phyloP scores from a whole-genome alignment of 2,113 vertebrate species.

The Oreochromis spilurus region DNA sequence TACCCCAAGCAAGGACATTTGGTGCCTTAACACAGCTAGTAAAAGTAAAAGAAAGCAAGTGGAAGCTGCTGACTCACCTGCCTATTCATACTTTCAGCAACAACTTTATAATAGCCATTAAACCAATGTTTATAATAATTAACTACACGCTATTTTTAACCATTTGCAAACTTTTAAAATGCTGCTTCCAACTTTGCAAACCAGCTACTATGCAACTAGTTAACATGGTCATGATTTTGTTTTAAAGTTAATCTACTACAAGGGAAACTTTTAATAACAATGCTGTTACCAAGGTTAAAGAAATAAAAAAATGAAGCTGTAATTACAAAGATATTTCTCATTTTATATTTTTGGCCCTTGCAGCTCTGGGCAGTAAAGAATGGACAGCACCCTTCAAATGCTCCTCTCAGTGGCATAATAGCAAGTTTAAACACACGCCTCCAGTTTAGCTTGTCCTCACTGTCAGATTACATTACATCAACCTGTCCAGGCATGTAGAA shows the following conservation, averaged over 20 bases:
- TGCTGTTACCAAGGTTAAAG: neutral
- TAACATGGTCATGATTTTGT: neutral
- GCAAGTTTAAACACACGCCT: slow-evolving; percentile 33
- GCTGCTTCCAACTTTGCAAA: neutral
- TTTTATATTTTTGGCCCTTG: neutral
- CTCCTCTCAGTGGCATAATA: slow-evolving; percentile 18
- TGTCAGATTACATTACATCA: slow-evolving; percentile 51
- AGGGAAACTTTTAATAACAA: neutral
- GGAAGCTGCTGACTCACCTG: neutral
- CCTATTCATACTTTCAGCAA: neutral
- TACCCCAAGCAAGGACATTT: accelerated
- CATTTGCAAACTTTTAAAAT: neutral
- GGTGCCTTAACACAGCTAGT: neutral
- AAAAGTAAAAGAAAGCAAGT: neutral
- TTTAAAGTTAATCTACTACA: accelerated
- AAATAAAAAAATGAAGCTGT: neutral
- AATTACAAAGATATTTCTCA: neutral
- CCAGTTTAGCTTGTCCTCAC: slow-evolving; percentile 23
- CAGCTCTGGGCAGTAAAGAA: neutral
- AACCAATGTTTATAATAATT: neutral
- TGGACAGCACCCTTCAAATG: slow-evolving; percentile 26
- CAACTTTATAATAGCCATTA: accelerated
- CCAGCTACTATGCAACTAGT: neutral
- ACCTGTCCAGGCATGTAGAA: slow-evolving; percentile 2
- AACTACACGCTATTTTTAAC: neutral